These are phyloP conservation scores for Paguma larvata DNA, from an alignment of 2,797 vertebrate genomes.

Conservation along the genomic window DNA sequence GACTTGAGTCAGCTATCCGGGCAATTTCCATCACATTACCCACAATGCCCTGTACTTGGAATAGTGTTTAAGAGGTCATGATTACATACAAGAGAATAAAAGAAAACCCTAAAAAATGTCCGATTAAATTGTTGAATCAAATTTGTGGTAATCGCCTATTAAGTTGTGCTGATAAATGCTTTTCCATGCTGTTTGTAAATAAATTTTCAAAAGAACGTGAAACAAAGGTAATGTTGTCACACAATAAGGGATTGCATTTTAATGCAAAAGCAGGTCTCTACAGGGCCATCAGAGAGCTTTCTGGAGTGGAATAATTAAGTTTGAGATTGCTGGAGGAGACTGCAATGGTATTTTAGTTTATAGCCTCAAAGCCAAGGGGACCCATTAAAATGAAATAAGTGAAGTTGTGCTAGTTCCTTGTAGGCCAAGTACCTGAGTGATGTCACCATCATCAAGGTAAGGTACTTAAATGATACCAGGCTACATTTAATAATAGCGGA, in stretches of 20 bases:
- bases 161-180: conserved; percentile 59
- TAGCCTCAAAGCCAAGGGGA: conserved; percentile 61
- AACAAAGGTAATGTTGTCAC: conserved; percentile 75
- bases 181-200: conserved; percentile 66
- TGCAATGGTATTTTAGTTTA: conserved; percentile 66
- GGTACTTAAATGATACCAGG: conserved; percentile 52
- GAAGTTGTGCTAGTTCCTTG: conserved; percentile 70
- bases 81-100: conserved; percentile 52
- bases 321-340: conserved; percentile 68
- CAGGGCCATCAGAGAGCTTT: conserved; percentile 53
- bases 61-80: conserved; percentile 57
- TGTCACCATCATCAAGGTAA: conserved; percentile 72
- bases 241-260: conserved; percentile 66
- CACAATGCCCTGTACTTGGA: conserved; percentile 30
- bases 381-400: conserved; percentile 70
- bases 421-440: conserved; percentile 71
- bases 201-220: conserved; percentile 42
- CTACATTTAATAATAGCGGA: conserved; percentile 57
- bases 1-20: conserved; percentile 63
- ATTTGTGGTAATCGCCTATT: conserved; percentile 51
- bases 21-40: conserved; percentile 70
- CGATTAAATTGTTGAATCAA: conserved; percentile 48
- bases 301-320: conserved; percentile 65
- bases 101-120: conserved; percentile 59
- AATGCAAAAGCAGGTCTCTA: conserved; percentile 66